Base-by-base conservation (phyloP, 1,140 invertebrate species). In the Pseudomyrmex concolor region DNA sequence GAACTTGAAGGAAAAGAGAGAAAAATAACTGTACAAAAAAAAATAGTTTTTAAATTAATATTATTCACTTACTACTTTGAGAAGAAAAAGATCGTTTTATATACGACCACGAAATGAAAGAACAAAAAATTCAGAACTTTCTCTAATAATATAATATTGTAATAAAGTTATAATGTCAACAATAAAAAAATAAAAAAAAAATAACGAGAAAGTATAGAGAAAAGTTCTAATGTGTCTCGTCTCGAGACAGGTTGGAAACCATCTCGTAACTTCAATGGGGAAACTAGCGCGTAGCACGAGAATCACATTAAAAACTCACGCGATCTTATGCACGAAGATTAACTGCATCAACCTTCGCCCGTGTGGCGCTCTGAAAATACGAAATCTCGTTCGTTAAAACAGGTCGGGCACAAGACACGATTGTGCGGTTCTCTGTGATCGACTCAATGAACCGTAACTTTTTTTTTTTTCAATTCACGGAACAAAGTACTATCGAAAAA, bases 241-340 rank as follows among this genome's bases (percentile, higher is more conserved):
- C n/a, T 34, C 62, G 54, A 64, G 76, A 17, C 64, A 57, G 10
- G 54, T 13, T 70, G 76, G 12, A 70, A 80, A 70, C 43, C 43
- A 50, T 34, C 34, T 19, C 64, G 54, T 78, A 78, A 71, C 66
- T 80, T 71, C 64, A 80, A 71, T 80, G 43, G 22, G 66, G 43
- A 80, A 80, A 80, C 43, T 80, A 71, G 66, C 76, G 43, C 76
- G 76, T 19, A 50, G 66, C 76, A 80, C 50, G 76, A 71, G 76
- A 80, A 80, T 80, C 67, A 60, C 76, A 80, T 80, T 80, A 80
- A 80, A 80, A 80, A 80, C 66, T 80, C 76, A 68, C 76, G 74
- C 51, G 64, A 78, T 78, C 76, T 80, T 80, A 50, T 80, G 76
- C 54, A 60, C 43, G 66, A 71, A 80, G 66, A 66, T 80, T 80